Evolutionary conservation across 2,113 vertebrate genomes (phyloP).

Genomic region (Heterochromis multidens): DNA sequence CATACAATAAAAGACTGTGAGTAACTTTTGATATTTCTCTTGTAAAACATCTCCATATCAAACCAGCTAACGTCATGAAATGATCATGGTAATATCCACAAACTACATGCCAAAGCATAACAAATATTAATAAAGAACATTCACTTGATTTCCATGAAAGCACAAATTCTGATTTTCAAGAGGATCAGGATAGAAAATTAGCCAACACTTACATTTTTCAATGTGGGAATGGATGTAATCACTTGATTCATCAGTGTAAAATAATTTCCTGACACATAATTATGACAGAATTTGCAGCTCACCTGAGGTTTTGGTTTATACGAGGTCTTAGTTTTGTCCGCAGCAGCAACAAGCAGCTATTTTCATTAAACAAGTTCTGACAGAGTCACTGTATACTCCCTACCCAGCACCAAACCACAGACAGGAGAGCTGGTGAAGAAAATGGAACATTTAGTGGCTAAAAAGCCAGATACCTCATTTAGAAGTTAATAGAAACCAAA

Average conservation of each 20-base stretch:
- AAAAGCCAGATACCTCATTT: background rate
- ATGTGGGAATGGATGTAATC: background rate
- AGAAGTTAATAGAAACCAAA: background rate
- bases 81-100: background rate
- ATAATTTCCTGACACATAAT: background rate
- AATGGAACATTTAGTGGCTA: background rate
- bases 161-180: background rate
- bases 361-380: background rate
- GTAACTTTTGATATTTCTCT: too few relatives aligned
- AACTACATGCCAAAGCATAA: background rate
- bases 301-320: background rate
- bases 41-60: background rate
- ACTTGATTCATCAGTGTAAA: background rate
- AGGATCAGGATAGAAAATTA: background rate
- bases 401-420: background rate
- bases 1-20: too few relatives aligned
- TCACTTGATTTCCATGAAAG: background rate
- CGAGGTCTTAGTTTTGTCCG: background rate
- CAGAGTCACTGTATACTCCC: background rate
- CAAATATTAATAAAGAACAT: background rate
- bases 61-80: background rate
- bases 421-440: background rate
- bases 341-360: background rate
- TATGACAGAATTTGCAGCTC: too few relatives aligned
- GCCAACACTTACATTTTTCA: background rate